phyloP scores from a whole-genome alignment of 2,888 invertebrate species.

The Pherbina coryleti region DNA sequence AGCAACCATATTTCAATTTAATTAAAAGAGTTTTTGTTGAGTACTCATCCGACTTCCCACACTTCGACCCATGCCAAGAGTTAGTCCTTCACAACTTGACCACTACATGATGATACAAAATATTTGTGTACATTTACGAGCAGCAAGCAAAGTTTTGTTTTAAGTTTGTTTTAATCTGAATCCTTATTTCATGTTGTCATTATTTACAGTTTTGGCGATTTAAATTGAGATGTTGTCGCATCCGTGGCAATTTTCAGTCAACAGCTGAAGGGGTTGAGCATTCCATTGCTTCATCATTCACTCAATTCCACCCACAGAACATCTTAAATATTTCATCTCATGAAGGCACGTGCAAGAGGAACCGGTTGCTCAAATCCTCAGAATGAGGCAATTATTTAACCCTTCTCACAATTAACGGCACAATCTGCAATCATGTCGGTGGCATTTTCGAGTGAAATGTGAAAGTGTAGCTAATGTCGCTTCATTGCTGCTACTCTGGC shows the following conservation, averaged over 20 bases:
- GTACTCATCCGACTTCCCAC: neutral
- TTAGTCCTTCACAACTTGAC: neutral
- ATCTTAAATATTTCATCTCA: conserved; percentile 27
- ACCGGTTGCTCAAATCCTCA: conserved; percentile 21
- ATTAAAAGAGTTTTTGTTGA: conserved; percentile 34
- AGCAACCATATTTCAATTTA: conserved; percentile 38
- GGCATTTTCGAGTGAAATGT: conserved; percentile 15
- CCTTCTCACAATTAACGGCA: conserved; percentile 43
- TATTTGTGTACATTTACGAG: neutral
- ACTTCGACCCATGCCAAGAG: neutral
- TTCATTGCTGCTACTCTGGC: neutral
- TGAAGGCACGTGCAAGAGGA: neutral
- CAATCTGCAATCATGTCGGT: neutral
- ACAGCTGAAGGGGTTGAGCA: neutral
- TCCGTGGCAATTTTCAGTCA: neutral
- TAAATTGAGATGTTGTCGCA: neutral
- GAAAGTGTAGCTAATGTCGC: conserved; percentile 21
- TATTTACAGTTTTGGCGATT: neutral
- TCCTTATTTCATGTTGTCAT: neutral
- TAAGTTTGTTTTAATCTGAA: neutral
- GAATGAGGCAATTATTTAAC: conserved; percentile 52
- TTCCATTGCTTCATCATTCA: neutral
- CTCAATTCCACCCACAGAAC: conserved; percentile 3
- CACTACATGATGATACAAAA: neutral
- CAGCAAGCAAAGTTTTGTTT: neutral